phyloP scores from a whole-genome alignment of 2,797 vertebrate genomes.

The Mus minutoides region DNA sequence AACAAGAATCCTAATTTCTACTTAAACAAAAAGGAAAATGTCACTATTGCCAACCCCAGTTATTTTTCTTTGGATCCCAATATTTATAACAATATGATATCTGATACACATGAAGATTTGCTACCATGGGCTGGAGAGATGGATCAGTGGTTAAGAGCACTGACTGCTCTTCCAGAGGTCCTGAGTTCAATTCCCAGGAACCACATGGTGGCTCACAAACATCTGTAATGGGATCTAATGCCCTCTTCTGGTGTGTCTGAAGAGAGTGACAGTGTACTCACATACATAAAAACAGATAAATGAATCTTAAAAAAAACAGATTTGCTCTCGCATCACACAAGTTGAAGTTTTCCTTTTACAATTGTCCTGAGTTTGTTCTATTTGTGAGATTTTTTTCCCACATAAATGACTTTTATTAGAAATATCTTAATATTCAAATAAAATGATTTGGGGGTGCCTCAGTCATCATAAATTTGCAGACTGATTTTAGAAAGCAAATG shows the following conservation, averaged over 20 bases:
- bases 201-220: not conserved
- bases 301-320: not conserved
- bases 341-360: not conserved
- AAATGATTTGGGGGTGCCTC: not conserved
- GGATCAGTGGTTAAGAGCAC: not conserved
- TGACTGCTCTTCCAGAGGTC: not conserved
- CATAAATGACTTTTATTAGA: not conserved
- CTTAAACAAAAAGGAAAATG: conserved; percentile 31
- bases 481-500: not conserved
- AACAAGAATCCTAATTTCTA: conserved; percentile 20
- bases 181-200: not conserved
- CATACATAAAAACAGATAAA: not conserved
- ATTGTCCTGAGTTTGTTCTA: not conserved
- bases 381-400: not conserved
- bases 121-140: not conserved
- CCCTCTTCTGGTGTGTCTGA: not conserved
- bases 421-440: conserved; percentile 14
- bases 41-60: not conserved
- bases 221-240: not conserved
- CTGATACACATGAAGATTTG: not conserved
- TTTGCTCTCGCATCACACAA: not conserved
- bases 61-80: not conserved
- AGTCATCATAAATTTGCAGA: not conserved
- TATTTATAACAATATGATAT: not conserved
- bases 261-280: not conserved